Base-by-base conservation (phyloP, 2,113 vertebrate species). In the Sylvilagus bachmani region DNA sequence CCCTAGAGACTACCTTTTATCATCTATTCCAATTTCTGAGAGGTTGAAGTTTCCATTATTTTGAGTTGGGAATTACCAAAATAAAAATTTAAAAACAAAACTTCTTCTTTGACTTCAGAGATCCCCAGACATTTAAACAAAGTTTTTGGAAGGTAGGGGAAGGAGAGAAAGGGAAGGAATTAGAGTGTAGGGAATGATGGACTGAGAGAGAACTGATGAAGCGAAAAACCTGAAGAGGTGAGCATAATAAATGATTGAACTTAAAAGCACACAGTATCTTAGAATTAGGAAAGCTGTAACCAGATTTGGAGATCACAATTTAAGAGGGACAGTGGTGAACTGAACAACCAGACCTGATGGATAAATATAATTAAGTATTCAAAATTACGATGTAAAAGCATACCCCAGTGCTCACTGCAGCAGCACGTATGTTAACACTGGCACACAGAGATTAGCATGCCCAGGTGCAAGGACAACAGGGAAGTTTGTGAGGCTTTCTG, bases 241-340 rank as follows among this genome's bases (percentile, higher is more conserved):
- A 5, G 73, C 44, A 55, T 44, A 96, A 95, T 94, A 83, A 95
- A 96, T 94, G 94, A 58, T 21, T 90, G 83, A 9, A 62, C 75
- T 92, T 67, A 77, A 38, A 22, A 82, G 36, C 24, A n/a, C 17
- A 71, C 1, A 25, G 13, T 71, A 49, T 44, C 49, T 86, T 24
- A 85, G 64, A 78, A 95, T 70, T 70, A 79, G n/a, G 49, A 62
- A 81, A 93, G 4, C 33, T 58, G 1, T 61, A 44, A 36, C 58
- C 69, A 31, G 73, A 69, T 33, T 5, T 62, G 36, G 51, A 86
- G 31, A 93, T 61, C 27, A 74, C 27, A 64, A 75, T 44, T 82
- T 62, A 86, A 62, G 25, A 77, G 36, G 36, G 93, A 81, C 25
- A 70, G 11, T 24, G 16, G 67, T 82, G 17, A 75, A 81, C 38